phyloP scores from a whole-genome alignment of 2,888 invertebrate species.

The Hyppa rectilinea region DNA sequence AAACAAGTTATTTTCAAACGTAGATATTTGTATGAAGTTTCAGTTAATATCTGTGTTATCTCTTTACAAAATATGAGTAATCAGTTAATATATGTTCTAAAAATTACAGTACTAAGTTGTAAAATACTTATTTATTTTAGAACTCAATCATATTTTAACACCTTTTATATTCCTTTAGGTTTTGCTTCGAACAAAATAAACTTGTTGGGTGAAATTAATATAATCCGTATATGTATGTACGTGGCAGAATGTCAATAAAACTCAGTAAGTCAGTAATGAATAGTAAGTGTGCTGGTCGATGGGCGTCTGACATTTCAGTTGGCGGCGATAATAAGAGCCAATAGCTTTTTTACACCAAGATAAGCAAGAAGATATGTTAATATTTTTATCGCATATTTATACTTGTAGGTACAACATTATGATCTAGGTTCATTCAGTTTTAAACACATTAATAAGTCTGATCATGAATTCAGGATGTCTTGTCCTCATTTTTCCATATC shows the following conservation, averaged over 20 bases:
- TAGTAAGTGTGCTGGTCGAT: constrained; percentile 40
- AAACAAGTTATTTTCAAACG: neutral
- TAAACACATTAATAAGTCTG: constrained; percentile 26
- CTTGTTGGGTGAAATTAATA: constrained; percentile 51
- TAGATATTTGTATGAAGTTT: neutral
- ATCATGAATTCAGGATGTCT: constrained; percentile 16
- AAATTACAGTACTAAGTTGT: neutral
- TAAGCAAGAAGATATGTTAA: constrained; percentile 48
- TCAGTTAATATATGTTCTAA: neutral
- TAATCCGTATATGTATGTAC: constrained; percentile 52
- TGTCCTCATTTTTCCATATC: constrained; percentile 32
- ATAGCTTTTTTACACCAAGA: constrained; percentile 53
- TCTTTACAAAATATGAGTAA: neutral
- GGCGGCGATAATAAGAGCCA: constrained; percentile 49
- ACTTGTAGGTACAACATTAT: constrained; percentile 24
- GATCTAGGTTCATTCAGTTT: constrained; percentile 47
- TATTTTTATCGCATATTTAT: constrained; percentile 43
- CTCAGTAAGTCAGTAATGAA: constrained; percentile 54
- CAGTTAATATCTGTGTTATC: neutral
- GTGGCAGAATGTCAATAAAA: constrained; percentile 58
- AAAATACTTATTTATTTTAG: neutral
- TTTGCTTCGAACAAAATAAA: constrained; percentile 32
- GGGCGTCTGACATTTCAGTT: constrained; percentile 58
- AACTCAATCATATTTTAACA: constrained; percentile 4
- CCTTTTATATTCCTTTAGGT: neutral